Base-by-base conservation (phyloP, 1,140 invertebrate species). In the Palaemon carinicauda region DNA sequence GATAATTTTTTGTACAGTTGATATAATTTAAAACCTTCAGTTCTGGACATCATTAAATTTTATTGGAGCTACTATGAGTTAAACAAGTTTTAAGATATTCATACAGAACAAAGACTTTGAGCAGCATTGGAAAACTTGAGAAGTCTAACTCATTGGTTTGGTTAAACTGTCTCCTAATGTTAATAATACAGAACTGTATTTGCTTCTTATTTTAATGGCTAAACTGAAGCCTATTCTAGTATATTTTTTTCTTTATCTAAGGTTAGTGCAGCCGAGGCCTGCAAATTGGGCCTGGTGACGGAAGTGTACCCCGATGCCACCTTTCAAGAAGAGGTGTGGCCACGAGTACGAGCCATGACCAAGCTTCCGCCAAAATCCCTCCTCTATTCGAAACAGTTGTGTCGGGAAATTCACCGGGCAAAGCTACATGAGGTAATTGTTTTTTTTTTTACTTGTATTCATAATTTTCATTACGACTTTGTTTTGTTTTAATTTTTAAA, bases 231-330 rank as follows among this genome's bases (percentile, higher is more conserved):
- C 27, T 19, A 51, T 80, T 60, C 10, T 41, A 75, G 12, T 27
- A 0, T 33, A 60, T 50, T 19, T 84, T 12, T 60, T 65, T 5
- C 71, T 7, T n/a, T 15, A 33, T 17, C 9, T 10, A 51, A 88
- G 88, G 41, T 88, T 24, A 93, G 93, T 87, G 96, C 96, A 9
- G 83, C 92, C 79, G 95, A 97, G 92, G 97, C 97, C 1, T 91
- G 93, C 21, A 91, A 94, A 41, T 92, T 93, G 90, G 95, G 95
- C 56, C 93, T 98, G 56, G 93, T 98, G 0, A 94, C 95, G 53
- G 92, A 94, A 90, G 91, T 97, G 14, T 94, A 94, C 80, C 93
- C 94, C 53, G 90, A 93, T 79, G 91, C 93, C 53, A 91, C 92
- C 27, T 92, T 96, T 86, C 90, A 93, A 78, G 90, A 91, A 69